phyloP scores from a whole-genome alignment of 2,888 invertebrate genomes.

The Glyphotaelius pellucidus region DNA sequence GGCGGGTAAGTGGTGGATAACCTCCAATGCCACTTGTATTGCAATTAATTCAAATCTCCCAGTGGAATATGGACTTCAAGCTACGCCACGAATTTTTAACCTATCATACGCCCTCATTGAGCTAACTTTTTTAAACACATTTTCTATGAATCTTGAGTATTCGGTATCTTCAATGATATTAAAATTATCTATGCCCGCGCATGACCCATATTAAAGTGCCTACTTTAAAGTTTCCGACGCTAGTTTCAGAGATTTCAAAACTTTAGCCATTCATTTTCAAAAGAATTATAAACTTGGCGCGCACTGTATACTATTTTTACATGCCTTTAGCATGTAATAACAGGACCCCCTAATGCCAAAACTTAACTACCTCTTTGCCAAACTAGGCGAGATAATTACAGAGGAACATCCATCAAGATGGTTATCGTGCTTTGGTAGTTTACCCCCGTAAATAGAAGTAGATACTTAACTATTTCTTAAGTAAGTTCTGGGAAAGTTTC shows the following conservation, averaged over 20 bases:
- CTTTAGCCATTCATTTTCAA: too few species aligned
- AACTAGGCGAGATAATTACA: not conserved
- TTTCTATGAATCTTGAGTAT: too few species aligned
- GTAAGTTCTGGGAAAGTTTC: not conserved
- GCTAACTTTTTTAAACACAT: too few species aligned
- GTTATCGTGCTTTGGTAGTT: not conserved
- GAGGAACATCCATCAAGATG: not conserved
- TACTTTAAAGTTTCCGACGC: not conserved
- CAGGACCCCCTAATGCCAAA: not conserved
- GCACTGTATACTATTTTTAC: too few species aligned
- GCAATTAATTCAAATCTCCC: too few species aligned
- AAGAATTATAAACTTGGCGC: too few species aligned
- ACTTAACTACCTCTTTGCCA: not conserved
- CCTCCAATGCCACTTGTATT: too few species aligned
- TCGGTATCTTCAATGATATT: too few species aligned
- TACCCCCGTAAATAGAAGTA: not conserved
- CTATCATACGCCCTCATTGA: too few species aligned
- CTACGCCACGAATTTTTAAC: too few species aligned
- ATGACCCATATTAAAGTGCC: not conserved
- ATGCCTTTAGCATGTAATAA: not conserved
- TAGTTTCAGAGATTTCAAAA: not conserved
- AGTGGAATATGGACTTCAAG: too few species aligned
- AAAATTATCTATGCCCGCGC: not conserved
- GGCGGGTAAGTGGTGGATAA: too few species aligned
- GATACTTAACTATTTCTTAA: not conserved